A percentile compares a stretch with the other conserved stretches of the same genome.
These are phyloP conservation scores for Thunnus albacares DNA, from an alignment of 2,797 vertebrate genomes.

Conservation along the genomic window DNA sequence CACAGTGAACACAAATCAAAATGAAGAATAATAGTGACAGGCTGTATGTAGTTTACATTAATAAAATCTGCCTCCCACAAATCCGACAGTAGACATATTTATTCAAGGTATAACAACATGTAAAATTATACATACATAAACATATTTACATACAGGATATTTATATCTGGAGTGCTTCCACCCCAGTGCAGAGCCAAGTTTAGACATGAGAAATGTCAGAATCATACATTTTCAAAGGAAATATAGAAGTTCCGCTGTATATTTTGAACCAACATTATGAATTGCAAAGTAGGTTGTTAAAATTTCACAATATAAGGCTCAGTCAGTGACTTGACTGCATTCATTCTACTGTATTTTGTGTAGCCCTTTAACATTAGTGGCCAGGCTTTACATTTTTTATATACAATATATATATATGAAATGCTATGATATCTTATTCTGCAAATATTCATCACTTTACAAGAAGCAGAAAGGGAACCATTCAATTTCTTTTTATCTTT, in stretches of 20 bases:
- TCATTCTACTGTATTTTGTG: conserved; percentile 20
- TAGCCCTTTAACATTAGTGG: not conserved
- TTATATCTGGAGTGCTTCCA: not conserved
- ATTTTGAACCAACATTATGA: conserved; percentile 33
- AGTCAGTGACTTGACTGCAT: not conserved
- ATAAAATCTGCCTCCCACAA: conserved; percentile 12
- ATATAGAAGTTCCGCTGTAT: not conserved
- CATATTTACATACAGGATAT: conserved; percentile 16
- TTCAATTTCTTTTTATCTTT: not conserved
- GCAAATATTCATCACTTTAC: conserved; percentile 18
- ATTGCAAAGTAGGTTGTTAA: conserved; percentile 28
- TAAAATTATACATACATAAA: not conserved
- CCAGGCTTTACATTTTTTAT: conserved; percentile 17
- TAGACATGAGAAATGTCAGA: conserved; percentile 29
- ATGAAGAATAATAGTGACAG: conserved; percentile 18
- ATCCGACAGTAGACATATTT: conserved; percentile 21
- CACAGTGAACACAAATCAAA: conserved; percentile 13
- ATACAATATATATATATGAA: not conserved
- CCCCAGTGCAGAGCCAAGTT: conserved; percentile 10
- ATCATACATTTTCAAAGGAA: conserved; percentile 36
- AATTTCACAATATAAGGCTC: conserved; percentile 14
- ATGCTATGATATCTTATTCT: conserved; percentile 7
- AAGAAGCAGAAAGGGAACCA: not conserved
- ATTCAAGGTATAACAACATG: conserved; percentile 23
- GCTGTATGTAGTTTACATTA: conserved; percentile 3